These are phyloP conservation scores for Dryocosmus kuriphilus DNA, from an alignment of 2,888 invertebrate genomes.

Conservation along the genomic window DNA sequence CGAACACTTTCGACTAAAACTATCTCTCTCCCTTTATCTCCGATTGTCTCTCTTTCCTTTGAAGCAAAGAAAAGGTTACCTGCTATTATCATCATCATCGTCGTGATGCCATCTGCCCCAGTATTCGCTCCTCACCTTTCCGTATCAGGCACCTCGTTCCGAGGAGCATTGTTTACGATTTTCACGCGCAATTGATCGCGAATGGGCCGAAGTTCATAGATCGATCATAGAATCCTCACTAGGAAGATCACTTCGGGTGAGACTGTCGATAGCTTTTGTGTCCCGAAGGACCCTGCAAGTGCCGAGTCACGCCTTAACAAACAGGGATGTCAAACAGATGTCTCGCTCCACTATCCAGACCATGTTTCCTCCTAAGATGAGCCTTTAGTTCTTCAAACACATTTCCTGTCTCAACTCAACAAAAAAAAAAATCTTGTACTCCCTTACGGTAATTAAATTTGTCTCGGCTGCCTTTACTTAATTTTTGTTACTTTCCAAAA, in stretches of 20 bases:
- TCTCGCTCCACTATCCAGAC: conserved; percentile 58
- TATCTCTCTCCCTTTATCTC: conserved; percentile 7
- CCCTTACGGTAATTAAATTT: conserved; percentile 36
- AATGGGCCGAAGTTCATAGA: conserved; percentile 70
- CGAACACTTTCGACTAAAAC: conserved; percentile 9
- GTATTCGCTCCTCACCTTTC: conserved; percentile 45
- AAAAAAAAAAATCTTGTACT: conserved; percentile 28
- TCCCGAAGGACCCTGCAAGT: conserved; percentile 70
- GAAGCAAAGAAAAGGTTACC: conserved; percentile 23
- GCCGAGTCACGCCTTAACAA: conserved; percentile 78
- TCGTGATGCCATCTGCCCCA: conserved; percentile 59
- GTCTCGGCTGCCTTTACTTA: conserved; percentile 33
- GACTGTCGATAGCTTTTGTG: conserved; percentile 67
- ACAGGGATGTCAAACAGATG: conserved; percentile 78
- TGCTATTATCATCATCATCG: conserved; percentile 3
- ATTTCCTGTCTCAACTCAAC: conserved; percentile 12
- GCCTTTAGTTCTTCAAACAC: conserved; percentile 29
- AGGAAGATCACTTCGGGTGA: conserved; percentile 54
- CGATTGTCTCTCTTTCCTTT: not conserved
- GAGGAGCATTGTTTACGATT: conserved; percentile 73
- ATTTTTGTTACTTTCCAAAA: not conserved
- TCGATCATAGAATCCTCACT: conserved; percentile 71
- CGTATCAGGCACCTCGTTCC: conserved; percentile 49
- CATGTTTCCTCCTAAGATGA: conserved; percentile 40
- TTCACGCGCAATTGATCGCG: conserved; percentile 75